phyloP scores from a whole-genome alignment of 2,797 vertebrate species.

The Anguilla marmorata region DNA sequence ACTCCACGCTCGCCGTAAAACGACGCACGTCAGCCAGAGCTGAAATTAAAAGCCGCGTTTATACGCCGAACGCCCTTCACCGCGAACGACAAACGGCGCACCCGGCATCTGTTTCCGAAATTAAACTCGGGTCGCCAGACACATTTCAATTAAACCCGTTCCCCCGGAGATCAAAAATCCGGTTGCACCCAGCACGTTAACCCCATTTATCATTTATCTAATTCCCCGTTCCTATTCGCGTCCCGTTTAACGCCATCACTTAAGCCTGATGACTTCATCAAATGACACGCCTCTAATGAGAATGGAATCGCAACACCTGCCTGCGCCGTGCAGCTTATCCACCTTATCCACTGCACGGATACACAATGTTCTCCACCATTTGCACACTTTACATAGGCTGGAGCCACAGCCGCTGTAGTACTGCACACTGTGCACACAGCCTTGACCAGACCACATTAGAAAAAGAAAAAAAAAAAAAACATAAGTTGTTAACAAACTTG shows the following conservation, averaged over 20 bases:
- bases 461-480: neutral
- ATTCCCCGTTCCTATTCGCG: neutral
- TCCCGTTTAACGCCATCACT: neutral
- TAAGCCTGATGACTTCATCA: neutral
- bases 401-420: neutral
- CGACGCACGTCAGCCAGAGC: neutral
- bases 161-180: conserved; percentile 35
- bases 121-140: neutral
- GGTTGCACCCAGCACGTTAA: conserved; percentile 50
- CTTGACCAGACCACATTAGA: neutral
- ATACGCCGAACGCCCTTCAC: neutral
- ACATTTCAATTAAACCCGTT: neutral
- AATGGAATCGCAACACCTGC: neutral
- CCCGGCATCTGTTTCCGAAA: conserved; percentile 20
- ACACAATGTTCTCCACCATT: neutral
- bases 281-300: neutral
- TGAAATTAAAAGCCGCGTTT: neutral
- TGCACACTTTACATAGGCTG: neutral
- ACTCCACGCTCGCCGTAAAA: neutral
- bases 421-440: neutral
- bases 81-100: neutral
- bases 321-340: neutral
- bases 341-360: neutral
- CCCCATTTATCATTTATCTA: neutral
- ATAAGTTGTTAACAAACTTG: neutral